Percentiles rank a stretch among this genome's conserved stretches.
phyloP scores from a whole-genome alignment of 1,140 invertebrate species.

The Battus philenor region DNA sequence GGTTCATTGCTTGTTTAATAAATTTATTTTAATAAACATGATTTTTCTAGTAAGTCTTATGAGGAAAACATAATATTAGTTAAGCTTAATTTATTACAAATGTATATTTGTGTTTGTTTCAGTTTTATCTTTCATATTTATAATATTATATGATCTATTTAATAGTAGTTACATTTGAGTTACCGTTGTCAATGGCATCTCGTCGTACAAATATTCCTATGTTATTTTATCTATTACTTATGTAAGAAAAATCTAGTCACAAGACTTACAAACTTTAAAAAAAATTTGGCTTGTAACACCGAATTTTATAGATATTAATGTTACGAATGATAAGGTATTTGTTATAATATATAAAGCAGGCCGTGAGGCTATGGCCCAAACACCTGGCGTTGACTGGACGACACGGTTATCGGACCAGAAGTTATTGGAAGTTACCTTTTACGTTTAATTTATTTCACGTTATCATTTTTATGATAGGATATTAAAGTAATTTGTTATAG shows the following conservation, averaged over 20 bases:
- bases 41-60: slow-evolving; percentile 50
- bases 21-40: slow-evolving; percentile 41
- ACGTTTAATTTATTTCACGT: slow-evolving; percentile 70
- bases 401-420: slow-evolving; percentile 20
- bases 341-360: neutral
- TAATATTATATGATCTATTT: slow-evolving; percentile 54
- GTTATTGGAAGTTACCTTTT: slow-evolving; percentile 71
- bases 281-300: slow-evolving; percentile 58
- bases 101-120: slow-evolving; percentile 67
- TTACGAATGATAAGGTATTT: slow-evolving; percentile 34
- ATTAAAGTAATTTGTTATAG: slow-evolving; percentile 63
- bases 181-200: slow-evolving; percentile 75
- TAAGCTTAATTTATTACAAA: slow-evolving; percentile 72
- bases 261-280: slow-evolving; percentile 72
- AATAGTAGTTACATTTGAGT: slow-evolving; percentile 72
- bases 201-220: slow-evolving; percentile 76
- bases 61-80: slow-evolving; percentile 27
- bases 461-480: slow-evolving; percentile 52
- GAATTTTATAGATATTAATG: slow-evolving; percentile 57
- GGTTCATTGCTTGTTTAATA: slow-evolving; percentile 58
- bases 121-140: slow-evolving; percentile 49
- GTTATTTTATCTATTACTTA: slow-evolving; percentile 73
- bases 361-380: slow-evolving; percentile 3
- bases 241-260: slow-evolving; percentile 74
- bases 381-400: slow-evolving; percentile 15